Evolutionary conservation across 2,113 vertebrate species (phyloP).

Genomic region (Tetraodon nigroviridis): DNA sequence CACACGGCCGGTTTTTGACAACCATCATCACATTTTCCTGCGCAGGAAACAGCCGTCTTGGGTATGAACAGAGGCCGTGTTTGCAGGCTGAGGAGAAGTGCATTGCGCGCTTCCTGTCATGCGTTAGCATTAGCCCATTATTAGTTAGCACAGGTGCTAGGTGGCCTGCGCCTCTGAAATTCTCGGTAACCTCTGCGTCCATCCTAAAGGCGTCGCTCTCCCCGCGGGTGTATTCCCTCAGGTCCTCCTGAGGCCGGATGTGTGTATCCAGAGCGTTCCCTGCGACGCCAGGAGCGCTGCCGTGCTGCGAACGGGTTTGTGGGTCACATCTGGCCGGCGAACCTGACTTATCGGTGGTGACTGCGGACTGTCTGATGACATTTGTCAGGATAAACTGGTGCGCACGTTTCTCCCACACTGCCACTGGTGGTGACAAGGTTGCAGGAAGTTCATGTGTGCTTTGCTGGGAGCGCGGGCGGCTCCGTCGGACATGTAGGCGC

Average conservation of each 20-base stretch:
- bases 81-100: too few relatives aligned
- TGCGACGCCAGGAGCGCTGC: slow-evolving; percentile 20
- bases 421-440: slow-evolving; percentile 50
- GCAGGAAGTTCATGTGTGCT: slow-evolving; percentile 41
- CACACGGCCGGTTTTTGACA: too few relatives aligned
- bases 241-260: slow-evolving; percentile 41
- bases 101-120: too few relatives aligned
- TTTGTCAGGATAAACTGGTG: slow-evolving; percentile 54
- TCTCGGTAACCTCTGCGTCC: slow-evolving; percentile 8
- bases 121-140: too few relatives aligned
- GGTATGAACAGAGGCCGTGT: too few relatives aligned
- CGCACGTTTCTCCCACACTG: slow-evolving; percentile 18
- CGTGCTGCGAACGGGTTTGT: slow-evolving; percentile 35
- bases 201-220: slow-evolving; percentile 41
- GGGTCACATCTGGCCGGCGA: slow-evolving; percentile 40
- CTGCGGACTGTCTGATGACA: slow-evolving; percentile 51
- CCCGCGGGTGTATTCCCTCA: slow-evolving; percentile 40
- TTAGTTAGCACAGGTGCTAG: too few relatives aligned
- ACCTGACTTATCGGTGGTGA: slow-evolving; percentile 50
- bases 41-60: too few relatives aligned
- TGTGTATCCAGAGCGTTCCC: slow-evolving; percentile 26
- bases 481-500: slow-evolving; percentile 27
- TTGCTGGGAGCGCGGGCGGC: slow-evolving; percentile 39
- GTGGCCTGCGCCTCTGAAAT: background rate
- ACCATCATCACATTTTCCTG: too few relatives aligned